Percentiles rank a stretch among this genome's conserved stretches.
phyloP scores from a whole-genome alignment of 2,113 vertebrate genomes.

The Coregonus clupeaformis region DNA sequence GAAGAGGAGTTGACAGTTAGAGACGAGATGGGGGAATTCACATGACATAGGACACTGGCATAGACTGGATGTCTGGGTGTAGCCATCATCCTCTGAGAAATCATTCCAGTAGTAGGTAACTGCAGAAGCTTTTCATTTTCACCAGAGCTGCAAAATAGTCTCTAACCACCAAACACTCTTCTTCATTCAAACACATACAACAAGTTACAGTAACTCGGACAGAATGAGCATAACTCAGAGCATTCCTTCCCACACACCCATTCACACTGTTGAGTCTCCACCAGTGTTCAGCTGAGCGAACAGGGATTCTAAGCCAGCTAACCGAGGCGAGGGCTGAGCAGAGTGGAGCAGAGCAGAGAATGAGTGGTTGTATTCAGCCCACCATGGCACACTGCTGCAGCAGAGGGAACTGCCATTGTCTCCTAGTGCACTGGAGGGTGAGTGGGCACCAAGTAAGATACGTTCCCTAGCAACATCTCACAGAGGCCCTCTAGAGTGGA shows the following conservation, averaged over 20 bases:
- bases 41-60: background rate
- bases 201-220: background rate
- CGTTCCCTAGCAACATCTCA: constrained; percentile 73
- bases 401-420: constrained; percentile 50
- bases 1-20: constrained; percentile 28
- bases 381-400: constrained; percentile 19
- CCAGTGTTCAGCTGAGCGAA: background rate
- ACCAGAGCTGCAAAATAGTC: background rate
- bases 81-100: too few species aligned
- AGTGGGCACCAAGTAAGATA: constrained; percentile 65
- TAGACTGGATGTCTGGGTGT: too few species aligned
- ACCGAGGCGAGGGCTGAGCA: background rate
- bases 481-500: constrained; percentile 44
- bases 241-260: background rate
- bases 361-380: constrained; percentile 6
- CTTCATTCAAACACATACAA: too few species aligned
- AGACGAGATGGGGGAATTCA: too few species aligned
- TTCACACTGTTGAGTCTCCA: background rate
- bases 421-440: constrained; percentile 58
- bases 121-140: too few species aligned
- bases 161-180: background rate
- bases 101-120: too few species aligned
- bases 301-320: background rate
- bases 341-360: background rate
- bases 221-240: background rate